Base-by-base conservation (phyloP, 2,888 invertebrate species). In the Dioctria rufipes region DNA sequence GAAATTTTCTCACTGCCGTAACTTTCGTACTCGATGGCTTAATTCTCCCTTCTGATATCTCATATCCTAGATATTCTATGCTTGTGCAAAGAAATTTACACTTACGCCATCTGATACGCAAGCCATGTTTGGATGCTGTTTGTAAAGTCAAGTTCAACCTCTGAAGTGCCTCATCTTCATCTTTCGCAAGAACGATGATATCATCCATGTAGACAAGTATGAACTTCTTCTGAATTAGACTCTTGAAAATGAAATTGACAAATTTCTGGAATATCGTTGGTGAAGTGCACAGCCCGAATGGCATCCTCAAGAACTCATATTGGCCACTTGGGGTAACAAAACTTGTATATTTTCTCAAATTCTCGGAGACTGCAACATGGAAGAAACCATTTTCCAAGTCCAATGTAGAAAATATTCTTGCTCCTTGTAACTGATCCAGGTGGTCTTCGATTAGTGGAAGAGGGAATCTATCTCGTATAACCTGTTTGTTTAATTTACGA, bases 1-100 rank as follows among this genome's bases (percentile, higher is more conserved):
- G 84, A 82, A 84, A 86, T 5, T 83, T 82, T 25, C 78, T n/a
- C n/a, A 86, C 83, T 0, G 84, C 25, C 25, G 25, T 25, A 25
- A 25, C 25, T 25, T 25, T 25, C 25, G 25, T 25, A 25, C 25
- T 25, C 25, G 0, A 25, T 25, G 25, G 25, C 84, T 25, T 25
- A 25, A 25, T 25, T 25, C 25, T 25, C 25, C 25, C 25, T 25
- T 25, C 25, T 11, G 39, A 11, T 6, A 75, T 60, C n/a, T 58
- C 9, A 5, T 61, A 40, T 11, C 61, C 63, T 37, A 77, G 8
- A 13, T 61, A 77, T 9, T 63, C 49, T 39, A 83, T 80, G 6
- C n/a, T 11, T 54, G 25, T 81, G 37, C 78, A 65, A 9, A 83
- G 69, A 80, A 83, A 82, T n/a, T 83, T 46, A 42, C 83, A 81